Evolutionary conservation across 1,140 invertebrate genomes (phyloP).

Genomic region (Cydia strobilella): DNA sequence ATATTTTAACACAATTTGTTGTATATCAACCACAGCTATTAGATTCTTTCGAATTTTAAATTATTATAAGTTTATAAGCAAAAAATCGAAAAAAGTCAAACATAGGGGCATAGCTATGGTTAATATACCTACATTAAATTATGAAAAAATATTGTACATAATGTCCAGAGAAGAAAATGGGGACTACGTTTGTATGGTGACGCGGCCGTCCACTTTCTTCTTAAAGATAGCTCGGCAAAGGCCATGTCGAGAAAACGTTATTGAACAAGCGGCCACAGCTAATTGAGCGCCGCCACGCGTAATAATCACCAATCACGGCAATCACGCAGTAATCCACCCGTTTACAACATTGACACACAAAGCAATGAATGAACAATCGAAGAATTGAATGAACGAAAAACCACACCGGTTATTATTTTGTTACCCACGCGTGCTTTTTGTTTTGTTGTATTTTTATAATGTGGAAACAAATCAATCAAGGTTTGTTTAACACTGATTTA

Average conservation of each 20-base stretch:
- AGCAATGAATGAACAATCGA: slow-evolving; percentile 27
- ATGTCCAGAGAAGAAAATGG: no score
- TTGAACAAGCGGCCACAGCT: slow-evolving; percentile 3
- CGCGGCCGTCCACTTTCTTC: no score
- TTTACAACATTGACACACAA: slow-evolving; percentile 31
- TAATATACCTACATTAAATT: no score
- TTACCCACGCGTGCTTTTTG: neutral
- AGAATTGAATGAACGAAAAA: neutral
- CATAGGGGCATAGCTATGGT: no score
- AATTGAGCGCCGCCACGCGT: slow-evolving; percentile 12
- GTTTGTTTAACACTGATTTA: no score
- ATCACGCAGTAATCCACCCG: slow-evolving; percentile 21
- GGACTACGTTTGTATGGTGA: no score
- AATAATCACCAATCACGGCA: slow-evolving; percentile 27
- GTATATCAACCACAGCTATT: no score
- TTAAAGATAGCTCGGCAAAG: neutral
- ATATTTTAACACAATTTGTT: no score
- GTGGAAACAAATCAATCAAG: neutral
- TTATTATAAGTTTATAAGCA: no score
- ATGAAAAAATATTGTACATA: no score
- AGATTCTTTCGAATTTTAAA: no score
- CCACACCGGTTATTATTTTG: neutral
- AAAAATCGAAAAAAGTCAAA: no score
- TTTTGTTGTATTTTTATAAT: neutral
- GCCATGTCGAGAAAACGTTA: neutral